Evolutionary conservation across 2,888 invertebrate genomes (phyloP), one percentile per base, ranked within the genome.

Genomic region (Tromatobia lineatoria): DNA sequence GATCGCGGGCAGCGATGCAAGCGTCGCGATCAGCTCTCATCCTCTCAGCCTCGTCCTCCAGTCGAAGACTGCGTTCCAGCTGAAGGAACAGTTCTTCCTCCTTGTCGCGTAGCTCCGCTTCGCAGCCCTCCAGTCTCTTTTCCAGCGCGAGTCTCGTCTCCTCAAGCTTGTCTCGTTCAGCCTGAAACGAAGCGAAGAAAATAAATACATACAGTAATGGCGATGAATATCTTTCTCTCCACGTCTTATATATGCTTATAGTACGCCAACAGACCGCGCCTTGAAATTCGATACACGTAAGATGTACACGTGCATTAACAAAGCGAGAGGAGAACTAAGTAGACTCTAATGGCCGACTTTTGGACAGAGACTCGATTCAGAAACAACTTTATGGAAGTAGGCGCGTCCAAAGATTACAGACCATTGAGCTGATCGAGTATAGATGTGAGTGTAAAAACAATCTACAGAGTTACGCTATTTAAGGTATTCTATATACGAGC

Each of bases 21-120:
- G 89, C 90, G 81, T 92, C 91, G 34, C 92, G 90, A 34, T 92
- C 93, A 54, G 80, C 87, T 45, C 90, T 90, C 7, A 91, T 89
- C 34, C 92, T 90, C 70, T 93, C 93, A 52, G 91, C 89, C 79
- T 93, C 93, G 52, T 95, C 95, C 90, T 96, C 95, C 82, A 95
- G 93, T 83, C 95, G 94, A 18, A 95, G 94, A 76, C 95, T 95
- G 83, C 95, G 93, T 90, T 95, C 95, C 87, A 95, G 92, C 88
- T 95, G 95, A 29, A 95, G 91, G 90, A 96, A 96, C 38, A 95
- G 94, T 88, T 96, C 95, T 88, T 95, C 95, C 89, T 96, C 95
- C 90, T 95, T 95, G 88, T 95, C 95, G 80, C 94, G 94, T 47
- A 95, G 91, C 84, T 95, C 94, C 66, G 94, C 91, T 87, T 95